Conservation (phyloP, 2,113 vertebrate genomes). For the Forbesichthys agassizii region DNA sequence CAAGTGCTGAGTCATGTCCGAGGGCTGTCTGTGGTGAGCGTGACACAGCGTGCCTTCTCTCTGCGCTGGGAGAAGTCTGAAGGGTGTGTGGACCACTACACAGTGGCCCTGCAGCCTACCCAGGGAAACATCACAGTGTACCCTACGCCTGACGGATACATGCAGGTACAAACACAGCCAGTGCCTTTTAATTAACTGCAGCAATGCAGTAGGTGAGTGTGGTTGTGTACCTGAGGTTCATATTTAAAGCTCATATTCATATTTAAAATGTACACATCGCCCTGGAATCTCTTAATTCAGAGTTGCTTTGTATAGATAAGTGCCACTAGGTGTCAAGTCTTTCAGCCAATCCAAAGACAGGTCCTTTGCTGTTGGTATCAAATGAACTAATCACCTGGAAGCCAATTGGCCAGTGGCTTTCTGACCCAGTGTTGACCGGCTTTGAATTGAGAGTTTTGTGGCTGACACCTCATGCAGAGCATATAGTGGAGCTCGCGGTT, state of each 20-base stretch:
- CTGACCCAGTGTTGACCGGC: too few relatives aligned
- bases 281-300: not conserved
- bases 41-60: constrained; percentile 78
- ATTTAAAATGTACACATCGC: not conserved
- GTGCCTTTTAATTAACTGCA: not conserved
- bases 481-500: too few relatives aligned
- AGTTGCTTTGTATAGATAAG: too few relatives aligned
- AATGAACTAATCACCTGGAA: too few relatives aligned
- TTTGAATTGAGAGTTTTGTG: too few relatives aligned
- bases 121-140: constrained; percentile 78
- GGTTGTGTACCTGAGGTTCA: not conserved
- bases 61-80: constrained; percentile 73
- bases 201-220: not conserved
- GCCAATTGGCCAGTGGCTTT: too few relatives aligned
- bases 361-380: too few relatives aligned
- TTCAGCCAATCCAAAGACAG: too few relatives aligned
- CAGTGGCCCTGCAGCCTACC: constrained; percentile 76
- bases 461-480: too few relatives aligned
- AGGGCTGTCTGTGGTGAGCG: constrained; percentile 64
- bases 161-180: constrained; percentile 73
- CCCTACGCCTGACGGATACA: constrained; percentile 75
- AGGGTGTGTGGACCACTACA: constrained; percentile 78
- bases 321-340: too few relatives aligned
- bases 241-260: not conserved
- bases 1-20: constrained; percentile 78